Evolutionary conservation across 2,888 invertebrate genomes (phyloP).

Genomic region (Sussaba pulchella): DNA sequence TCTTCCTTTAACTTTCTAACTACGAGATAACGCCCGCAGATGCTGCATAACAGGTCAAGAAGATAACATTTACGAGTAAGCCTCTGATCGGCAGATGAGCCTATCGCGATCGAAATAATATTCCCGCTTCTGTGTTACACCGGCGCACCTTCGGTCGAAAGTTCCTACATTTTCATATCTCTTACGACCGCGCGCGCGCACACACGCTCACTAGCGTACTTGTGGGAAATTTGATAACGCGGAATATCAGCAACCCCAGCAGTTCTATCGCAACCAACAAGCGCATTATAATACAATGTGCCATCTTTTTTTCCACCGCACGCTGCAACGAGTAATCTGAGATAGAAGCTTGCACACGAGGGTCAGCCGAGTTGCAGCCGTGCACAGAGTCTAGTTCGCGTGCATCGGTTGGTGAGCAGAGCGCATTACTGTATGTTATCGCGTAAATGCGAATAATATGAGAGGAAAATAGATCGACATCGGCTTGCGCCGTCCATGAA

Average conservation of each 20-base stretch:
- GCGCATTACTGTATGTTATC: constrained; percentile 1
- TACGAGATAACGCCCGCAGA: constrained; percentile 7
- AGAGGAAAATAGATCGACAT: constrained; percentile 17
- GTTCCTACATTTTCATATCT: constrained; percentile 5
- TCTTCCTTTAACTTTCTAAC: background rate
- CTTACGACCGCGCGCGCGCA: background rate
- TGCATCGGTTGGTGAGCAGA: background rate
- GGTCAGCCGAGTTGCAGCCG: background rate
- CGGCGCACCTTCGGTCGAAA: background rate
- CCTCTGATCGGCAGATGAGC: background rate
- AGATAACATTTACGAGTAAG: constrained; percentile 12
- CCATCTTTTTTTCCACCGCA: background rate
- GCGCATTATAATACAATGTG: constrained; percentile 31
- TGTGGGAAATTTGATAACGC: constrained; percentile 30
- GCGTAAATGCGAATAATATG: background rate
- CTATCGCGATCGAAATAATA: constrained; percentile 8
- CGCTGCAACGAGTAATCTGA: background rate
- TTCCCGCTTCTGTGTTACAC: background rate
- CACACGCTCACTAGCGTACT: background rate
- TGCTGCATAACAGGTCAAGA: background rate
- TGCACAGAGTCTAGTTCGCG: background rate
- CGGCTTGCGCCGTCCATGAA: background rate
- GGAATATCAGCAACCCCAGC: constrained; percentile 15
- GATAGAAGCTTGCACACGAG: constrained; percentile 6
- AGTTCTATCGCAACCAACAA: constrained; percentile 1